Percentiles rank a stretch among this genome's conserved stretches.
Conservation (phyloP, 2,888 invertebrate genomes). For the Andricus curvator region DNA sequence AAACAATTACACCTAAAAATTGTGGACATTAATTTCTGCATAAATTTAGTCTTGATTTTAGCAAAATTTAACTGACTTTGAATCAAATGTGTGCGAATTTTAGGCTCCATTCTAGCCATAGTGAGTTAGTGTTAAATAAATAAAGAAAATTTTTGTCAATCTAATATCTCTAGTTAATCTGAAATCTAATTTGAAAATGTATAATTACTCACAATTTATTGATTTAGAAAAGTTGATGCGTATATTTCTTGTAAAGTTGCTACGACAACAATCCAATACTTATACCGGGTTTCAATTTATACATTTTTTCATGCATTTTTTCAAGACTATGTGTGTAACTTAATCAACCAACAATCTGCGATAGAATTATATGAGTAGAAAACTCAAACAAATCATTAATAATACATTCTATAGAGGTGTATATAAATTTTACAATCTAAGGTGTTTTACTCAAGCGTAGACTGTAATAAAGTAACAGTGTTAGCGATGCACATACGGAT, state of each 20-base stretch:
- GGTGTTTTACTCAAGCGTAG: neutral
- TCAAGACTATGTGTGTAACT: neutral
- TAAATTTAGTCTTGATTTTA: too few species aligned
- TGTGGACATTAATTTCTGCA: too few species aligned
- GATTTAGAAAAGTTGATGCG: neutral
- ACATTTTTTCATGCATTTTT: slow-evolving; percentile 27
- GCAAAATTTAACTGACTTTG: too few species aligned
- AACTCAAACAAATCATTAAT: slow-evolving; percentile 37
- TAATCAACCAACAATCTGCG: slow-evolving; percentile 16
- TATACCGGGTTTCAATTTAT: neutral
- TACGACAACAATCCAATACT: neutral
- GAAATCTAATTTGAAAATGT: too few species aligned
- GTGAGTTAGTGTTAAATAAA: too few species aligned
- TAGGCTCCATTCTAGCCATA: too few species aligned
- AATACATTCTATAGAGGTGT: slow-evolving; percentile 9
- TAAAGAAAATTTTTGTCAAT: too few species aligned
- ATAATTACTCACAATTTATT: neutral
- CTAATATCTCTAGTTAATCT: too few species aligned
- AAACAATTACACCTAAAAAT: too few species aligned
- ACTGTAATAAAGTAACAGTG: slow-evolving; percentile 12
- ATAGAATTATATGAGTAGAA: slow-evolving; percentile 11
- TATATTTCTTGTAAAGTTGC: neutral
- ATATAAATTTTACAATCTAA: slow-evolving; percentile 10
- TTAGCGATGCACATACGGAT: slow-evolving; percentile 12
- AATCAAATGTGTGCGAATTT: too few species aligned